Base-by-base conservation (phyloP, 2,113 vertebrate genomes). In the Triplophysa dalaica region DNA sequence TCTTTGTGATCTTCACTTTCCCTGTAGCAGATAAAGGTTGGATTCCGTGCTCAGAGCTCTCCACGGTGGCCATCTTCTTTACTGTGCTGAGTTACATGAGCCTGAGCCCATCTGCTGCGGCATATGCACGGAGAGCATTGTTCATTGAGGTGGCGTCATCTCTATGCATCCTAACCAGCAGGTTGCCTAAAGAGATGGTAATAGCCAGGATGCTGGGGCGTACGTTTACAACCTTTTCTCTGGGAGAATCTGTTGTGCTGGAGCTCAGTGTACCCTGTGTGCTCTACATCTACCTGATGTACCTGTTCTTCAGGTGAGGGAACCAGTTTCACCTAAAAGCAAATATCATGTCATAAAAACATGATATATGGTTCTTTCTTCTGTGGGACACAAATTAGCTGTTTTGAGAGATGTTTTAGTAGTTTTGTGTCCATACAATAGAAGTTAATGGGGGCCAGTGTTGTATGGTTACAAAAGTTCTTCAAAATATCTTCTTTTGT, bases 1-100 rank as follows among this genome's bases (percentile, higher is more conserved):
- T 95, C 89, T 98, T 99, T 48, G 94, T 97, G 21, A 95, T 99
- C 81, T 95, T 98, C 88, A 97, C 96, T 54, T 99, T 99, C 85
- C 97, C 98, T 0, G 86, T 98, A 41, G 95, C 96, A 21, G 95
- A 95, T 89, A 96, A 94, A 87, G 92, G 94, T 80, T 99, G 96
- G 87, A 94, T 99, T 73, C 97, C 97, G 0, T 98, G 96, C 86
- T 98, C 98, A 0, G 98, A 99, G 89, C 90, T 99, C 83, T 95
- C 96, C 9, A 92, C 95, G 0, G 72, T 99, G 81, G 93, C 96
- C 0, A 77, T 96, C 78, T 96, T 99, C 91, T 98, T 99, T 85
- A 96, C 95, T 0, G 92, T 91, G 29, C 92, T 97, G 69, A 97
- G 97, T 87, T 99, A 97, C 86, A 80, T 94, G 88, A 98, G 96